These are phyloP conservation scores for Psettodes erumei DNA, from an alignment of 2,113 vertebrate genomes.

Conservation along the genomic window DNA sequence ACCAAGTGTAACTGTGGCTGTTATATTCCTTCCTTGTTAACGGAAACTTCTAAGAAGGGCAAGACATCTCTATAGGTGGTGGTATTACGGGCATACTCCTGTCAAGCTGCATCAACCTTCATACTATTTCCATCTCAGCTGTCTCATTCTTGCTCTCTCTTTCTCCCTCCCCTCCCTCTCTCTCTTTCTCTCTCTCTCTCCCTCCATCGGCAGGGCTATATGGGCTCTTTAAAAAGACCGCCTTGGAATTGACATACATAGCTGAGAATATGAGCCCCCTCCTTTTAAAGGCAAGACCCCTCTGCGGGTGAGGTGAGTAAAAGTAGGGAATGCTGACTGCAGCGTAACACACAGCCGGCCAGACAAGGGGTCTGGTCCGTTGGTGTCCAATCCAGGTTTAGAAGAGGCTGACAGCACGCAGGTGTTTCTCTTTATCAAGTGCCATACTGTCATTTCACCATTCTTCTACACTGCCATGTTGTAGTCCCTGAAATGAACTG, in stretches of 20 bases:
- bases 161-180: slow-evolving; percentile 13
- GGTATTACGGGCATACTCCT: slow-evolving; percentile 58
- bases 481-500: slow-evolving; percentile 8
- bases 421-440: slow-evolving; percentile 26
- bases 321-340: slow-evolving; percentile 80
- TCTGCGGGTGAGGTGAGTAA: slow-evolving; percentile 54
- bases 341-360: slow-evolving; percentile 62
- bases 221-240: slow-evolving; percentile 74
- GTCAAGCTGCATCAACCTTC: slow-evolving; percentile 44
- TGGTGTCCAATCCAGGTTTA: slow-evolving; percentile 3
- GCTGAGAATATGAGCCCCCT: slow-evolving; percentile 81
- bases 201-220: slow-evolving; percentile 15
- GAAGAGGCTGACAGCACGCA: neutral
- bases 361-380: slow-evolving; percentile 9
- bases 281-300: slow-evolving; percentile 83
- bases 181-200: slow-evolving; percentile 34
- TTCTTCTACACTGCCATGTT: neutral
- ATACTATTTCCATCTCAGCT: slow-evolving; percentile 76
- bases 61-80: slow-evolving; percentile 58
- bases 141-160: slow-evolving; percentile 48
- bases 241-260: slow-evolving; percentile 83
- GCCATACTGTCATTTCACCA: neutral
- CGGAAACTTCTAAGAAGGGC: slow-evolving; percentile 16
- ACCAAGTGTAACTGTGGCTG: neutral
- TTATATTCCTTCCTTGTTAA: too few relatives aligned